These are phyloP conservation scores for Micrasema longulum DNA, from an alignment of 1,140 invertebrate genomes.

Conservation along the genomic window DNA sequence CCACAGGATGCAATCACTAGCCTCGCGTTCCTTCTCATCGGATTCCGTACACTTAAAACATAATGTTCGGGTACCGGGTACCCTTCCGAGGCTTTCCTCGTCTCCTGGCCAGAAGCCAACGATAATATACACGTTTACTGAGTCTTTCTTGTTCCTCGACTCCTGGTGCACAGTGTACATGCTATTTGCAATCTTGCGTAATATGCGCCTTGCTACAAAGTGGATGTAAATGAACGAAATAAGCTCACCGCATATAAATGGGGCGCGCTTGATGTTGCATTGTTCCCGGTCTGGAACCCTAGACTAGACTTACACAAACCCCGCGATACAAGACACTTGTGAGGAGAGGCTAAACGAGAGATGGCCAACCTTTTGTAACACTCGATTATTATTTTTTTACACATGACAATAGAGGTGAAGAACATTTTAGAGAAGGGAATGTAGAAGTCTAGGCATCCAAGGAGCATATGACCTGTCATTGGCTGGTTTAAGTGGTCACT, in stretches of 20 bases:
- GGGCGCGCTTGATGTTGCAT: conserved; percentile 8
- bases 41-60: conserved; percentile 42
- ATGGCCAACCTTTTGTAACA: too few species aligned
- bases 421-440: too few species aligned
- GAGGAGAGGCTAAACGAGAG: too few species aligned
- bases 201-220: conserved; percentile 40
- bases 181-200: conserved; percentile 47
- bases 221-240: conserved; percentile 45
- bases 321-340: background rate
- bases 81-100: conserved; percentile 43
- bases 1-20: conserved; percentile 44
- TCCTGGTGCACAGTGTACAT: conserved; percentile 6
- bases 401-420: too few species aligned
- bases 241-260: conserved; percentile 34
- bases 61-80: conserved; percentile 50
- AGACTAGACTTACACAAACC: background rate
- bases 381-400: too few species aligned
- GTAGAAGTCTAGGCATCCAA: too few species aligned
- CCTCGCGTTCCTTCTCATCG: background rate
- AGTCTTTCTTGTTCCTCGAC: conserved; percentile 32
- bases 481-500: too few species aligned
- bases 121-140: conserved; percentile 51
- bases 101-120: conserved; percentile 51
- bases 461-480: too few species aligned
- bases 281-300: conserved; percentile 4